Percentiles rank a stretch among this genome's conserved stretches.
Conservation (phyloP, 2,888 invertebrate genomes). For the Drosophila atripex region DNA sequence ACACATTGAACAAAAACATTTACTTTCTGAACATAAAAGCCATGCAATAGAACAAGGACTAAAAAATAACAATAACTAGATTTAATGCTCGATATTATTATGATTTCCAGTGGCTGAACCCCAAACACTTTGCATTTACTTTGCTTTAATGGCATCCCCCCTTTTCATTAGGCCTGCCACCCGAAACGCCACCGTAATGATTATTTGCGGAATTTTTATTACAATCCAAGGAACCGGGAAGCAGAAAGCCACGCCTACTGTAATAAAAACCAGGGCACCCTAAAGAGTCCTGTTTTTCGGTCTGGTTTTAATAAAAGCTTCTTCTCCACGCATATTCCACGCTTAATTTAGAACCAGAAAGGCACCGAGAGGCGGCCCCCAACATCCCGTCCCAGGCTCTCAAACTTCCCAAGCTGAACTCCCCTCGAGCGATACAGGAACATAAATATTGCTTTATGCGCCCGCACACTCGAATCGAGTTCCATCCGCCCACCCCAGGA, state of each 20-base stretch:
- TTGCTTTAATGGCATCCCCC: background rate
- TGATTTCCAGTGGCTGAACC: background rate
- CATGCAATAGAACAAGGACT: no score
- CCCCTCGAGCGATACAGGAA: slow-evolving; percentile 51
- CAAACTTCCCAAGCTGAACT: slow-evolving; percentile 8
- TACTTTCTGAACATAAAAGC: no score
- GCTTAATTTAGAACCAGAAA: slow-evolving; percentile 60
- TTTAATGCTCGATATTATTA: background rate
- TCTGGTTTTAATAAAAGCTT: slow-evolving; percentile 68
- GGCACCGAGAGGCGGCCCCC: slow-evolving; percentile 1
- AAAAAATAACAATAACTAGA: background rate
- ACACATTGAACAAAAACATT: no score
- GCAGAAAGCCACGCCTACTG: slow-evolving; percentile 4
- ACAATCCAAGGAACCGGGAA: slow-evolving; percentile 24
- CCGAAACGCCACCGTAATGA: slow-evolving; percentile 16
- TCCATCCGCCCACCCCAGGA: background rate
- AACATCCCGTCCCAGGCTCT: background rate
- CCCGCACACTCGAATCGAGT: slow-evolving; percentile 42
- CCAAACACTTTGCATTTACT: slow-evolving; percentile 17
- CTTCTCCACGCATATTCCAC: slow-evolving; percentile 61
- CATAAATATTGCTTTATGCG: slow-evolving; percentile 74
- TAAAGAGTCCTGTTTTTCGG: slow-evolving; percentile 18
- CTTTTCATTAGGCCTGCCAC: slow-evolving; percentile 1
- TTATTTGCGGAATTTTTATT: slow-evolving; percentile 67
- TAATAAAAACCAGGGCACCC: slow-evolving; percentile 1